Evolutionary conservation across 2,888 invertebrate genomes (phyloP), one percentile per base, ranked within the genome.

Genomic region (Drosophila atripex): DNA sequence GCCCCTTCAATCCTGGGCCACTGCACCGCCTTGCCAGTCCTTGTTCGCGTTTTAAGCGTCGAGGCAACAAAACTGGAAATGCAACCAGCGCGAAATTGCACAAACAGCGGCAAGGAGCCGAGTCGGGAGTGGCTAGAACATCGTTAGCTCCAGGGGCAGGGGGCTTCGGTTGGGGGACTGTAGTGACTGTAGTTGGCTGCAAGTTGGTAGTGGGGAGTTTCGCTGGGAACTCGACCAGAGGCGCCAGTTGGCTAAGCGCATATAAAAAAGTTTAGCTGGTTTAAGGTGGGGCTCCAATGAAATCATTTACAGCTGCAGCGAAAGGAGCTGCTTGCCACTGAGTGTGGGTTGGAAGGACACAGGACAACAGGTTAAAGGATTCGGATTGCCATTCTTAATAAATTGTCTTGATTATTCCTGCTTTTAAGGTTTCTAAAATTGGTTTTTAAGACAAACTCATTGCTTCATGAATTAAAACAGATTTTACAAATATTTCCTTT

Each of bases 11-110:
- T 3, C 35, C 4, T 23, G 16, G 14, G 49, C 32, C 25, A 50
- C 56, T 56, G 38, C 38, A 35, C 35, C 35, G 12, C 32, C 4
- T 6, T n/a, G 14, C 4, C 60, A 18, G 45, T 43, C 73, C 45
- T 68, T 50, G 46, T 60, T 63, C 68, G 58, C 57, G 61, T 68
- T 66, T 78, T 65, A 70, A 79, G 60, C 55, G 72, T 49, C 55
- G 39, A 49, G 51, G 78, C 78, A 55, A 76, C 88, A 76, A 88
- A 86, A 77, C 83, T 77, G 59, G 78, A 86, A 84, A 85, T 85
- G 88, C 88, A 88, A 73, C 72, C 74, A 88, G 76, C 80, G 77
- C 74, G 69, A 78, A 86, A 84, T 76, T 88, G 88, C 88, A 79
- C 43, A 49, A 71, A 59, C 74, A 61, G 74, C 55, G 60, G 70